These are phyloP conservation scores for Caerostris extrusa DNA, from an alignment of 1,140 invertebrate species.

Conservation along the genomic window DNA sequence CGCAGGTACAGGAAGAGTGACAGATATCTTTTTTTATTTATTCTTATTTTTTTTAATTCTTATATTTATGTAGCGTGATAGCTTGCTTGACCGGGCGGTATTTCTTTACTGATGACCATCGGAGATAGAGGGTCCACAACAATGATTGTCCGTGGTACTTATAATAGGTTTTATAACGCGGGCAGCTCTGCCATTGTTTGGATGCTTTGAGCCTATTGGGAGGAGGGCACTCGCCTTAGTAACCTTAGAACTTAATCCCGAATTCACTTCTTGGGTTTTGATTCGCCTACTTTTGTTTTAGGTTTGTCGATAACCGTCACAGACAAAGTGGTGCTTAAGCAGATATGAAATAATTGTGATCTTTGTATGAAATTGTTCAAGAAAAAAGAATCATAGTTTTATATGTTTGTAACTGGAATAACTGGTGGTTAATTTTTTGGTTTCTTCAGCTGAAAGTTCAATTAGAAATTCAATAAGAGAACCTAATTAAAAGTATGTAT, in stretches of 20 bases:
- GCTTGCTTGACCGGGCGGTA: conserved; percentile 1
- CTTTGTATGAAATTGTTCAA: no score
- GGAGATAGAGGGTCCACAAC: conserved; percentile 21
- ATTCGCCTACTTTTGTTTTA: no score
- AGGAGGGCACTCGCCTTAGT: conserved; percentile 20
- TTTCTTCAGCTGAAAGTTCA: no score
- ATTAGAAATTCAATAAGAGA: no score
- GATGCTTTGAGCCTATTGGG: not conserved
- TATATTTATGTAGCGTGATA: conserved; percentile 31
- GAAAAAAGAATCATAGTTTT: no score
- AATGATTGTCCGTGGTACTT: conserved; percentile 42
- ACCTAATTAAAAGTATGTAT: no score
- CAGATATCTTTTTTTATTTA: conserved; percentile 38
- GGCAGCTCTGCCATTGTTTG: not conserved
- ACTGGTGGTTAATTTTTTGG: no score
- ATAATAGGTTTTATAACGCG: conserved; percentile 6
- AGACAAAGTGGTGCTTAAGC: no score
- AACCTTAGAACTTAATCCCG: not conserved
- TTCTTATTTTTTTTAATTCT: no score
- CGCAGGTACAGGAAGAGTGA: conserved; percentile 64
- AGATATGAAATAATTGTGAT: no score
- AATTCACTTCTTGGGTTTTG: not conserved
- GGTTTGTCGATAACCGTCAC: no score
- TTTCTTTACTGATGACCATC: conserved; percentile 51
- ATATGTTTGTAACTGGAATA: no score